Base-by-base conservation (phyloP, 2,888 invertebrate genomes). In the Agrochola lychnidis region DNA sequence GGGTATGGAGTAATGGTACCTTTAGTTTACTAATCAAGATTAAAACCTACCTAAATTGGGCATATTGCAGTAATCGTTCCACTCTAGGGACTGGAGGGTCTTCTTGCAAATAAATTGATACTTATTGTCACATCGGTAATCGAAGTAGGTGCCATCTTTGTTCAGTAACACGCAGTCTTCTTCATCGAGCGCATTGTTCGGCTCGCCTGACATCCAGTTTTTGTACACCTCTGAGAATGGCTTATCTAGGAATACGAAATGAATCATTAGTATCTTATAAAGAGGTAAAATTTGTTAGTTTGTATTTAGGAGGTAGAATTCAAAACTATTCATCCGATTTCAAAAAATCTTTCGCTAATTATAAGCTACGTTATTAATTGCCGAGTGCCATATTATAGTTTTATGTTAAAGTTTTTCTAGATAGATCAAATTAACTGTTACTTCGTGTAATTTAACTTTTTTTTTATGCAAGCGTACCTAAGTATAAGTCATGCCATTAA, bases 91-190 rank as follows among this genome's bases (percentile, higher is more conserved):
- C 2, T 78, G 77, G 0, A 93, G 86, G 0, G 89, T 88, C 79
- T 95, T 96, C 86, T 94, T 95, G 88, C 96, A 96, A 7, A 95
- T 91, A 75, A 94, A 96, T 0, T 93, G 91, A 64, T 86, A 90
- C 22, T 84, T 90, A 2, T 81, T 83, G 7, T 81, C 66, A 70
- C 96, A 96, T 0, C 53, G 53, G n/a, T n/a, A n/a, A n/a, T 53
- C 53, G 53, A 53, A n/a, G n/a, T 22, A 53, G n/a, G 53, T 53
- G 53, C 53, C 53, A 0, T 53, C n/a, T n/a, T 53, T 53, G 53
- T 10, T 53, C 53, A 53, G 53, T n/a, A n/a, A 10, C 53, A 53
- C 53, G 53, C 53, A 53, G n/a, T 53, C 53, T 53, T 53, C 53
- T n/a, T 10, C 22, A 53, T 4, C 53, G 53, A n/a, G n/a, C 53